A percentile compares a stretch with the other conserved stretches of the same genome.
phyloP scores from a whole-genome alignment of 2,113 vertebrate species.

The Odocoileus hemionus region DNA sequence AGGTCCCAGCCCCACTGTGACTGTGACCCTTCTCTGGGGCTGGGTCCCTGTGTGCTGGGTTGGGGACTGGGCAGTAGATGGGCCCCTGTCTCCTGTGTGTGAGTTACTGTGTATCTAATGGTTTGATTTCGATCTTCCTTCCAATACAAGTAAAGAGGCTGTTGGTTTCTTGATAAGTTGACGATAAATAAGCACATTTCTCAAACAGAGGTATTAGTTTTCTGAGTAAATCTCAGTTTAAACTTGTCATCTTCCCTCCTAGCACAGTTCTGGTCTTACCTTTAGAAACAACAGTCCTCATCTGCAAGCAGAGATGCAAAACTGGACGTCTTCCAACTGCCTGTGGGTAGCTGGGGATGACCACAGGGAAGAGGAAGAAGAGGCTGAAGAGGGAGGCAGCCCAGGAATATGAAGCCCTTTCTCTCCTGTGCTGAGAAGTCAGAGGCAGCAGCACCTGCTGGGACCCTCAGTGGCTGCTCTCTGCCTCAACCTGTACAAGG shows the following conservation, averaged over 20 bases:
- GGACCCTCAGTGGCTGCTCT: not conserved
- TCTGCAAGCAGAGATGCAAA: not conserved
- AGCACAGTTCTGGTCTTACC: not conserved
- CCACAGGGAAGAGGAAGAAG: not conserved
- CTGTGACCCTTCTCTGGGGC: not conserved
- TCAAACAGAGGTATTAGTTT: not conserved
- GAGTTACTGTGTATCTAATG: not conserved
- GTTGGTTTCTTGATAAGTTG: not conserved
- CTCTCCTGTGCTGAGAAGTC: not conserved
- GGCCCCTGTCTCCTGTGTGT: not conserved
- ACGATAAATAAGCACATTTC: not conserved
- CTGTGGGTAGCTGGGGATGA: not conserved
- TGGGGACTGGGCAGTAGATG: not conserved
- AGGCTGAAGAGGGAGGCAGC: not conserved
- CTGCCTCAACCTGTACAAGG: not conserved
- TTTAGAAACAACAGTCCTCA: not conserved
- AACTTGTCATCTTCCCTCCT: not conserved
- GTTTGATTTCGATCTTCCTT: not conserved
- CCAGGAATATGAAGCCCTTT: not conserved
- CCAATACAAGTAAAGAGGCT: not conserved
- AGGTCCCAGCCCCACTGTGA: not conserved
- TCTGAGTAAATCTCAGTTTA: not conserved
- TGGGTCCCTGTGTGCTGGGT: not conserved
- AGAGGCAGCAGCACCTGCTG: not conserved
- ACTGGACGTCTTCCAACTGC: not conserved